A percentile compares a stretch with the other conserved stretches of the same genome.
phyloP scores from a whole-genome alignment of 2,113 vertebrate species.

The Misgurnus anguillicaudatus region DNA sequence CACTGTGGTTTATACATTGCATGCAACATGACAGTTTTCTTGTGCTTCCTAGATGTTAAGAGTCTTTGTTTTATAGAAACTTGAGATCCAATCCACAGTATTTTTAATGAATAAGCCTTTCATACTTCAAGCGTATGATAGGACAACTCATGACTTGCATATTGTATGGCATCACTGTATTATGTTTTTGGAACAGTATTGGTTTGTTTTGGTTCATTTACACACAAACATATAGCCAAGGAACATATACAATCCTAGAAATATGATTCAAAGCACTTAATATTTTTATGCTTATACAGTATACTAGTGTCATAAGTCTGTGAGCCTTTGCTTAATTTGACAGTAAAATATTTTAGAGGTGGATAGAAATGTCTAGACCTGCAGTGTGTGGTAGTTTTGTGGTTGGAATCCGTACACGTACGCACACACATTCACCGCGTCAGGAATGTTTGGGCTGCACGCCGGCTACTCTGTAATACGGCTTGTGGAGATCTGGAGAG shows the following conservation, averaged over 20 bases:
- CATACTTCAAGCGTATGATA: not conserved
- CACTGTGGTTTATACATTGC: not conserved
- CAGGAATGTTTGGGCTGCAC: conserved; percentile 7
- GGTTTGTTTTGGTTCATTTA: not conserved
- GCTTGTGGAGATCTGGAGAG: not conserved
- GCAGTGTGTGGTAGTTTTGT: not conserved
- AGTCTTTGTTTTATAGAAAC: not conserved
- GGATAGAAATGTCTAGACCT: not conserved
- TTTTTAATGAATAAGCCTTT: conserved; percentile 26
- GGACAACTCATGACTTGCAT: not conserved
- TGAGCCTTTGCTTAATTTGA: not conserved
- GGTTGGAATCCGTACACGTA: not conserved
- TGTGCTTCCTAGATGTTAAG: conserved; percentile 17
- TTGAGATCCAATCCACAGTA: not conserved
- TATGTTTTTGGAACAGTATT: not conserved
- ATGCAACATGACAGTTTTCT: not conserved
- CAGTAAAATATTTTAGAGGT: conserved; percentile 9
- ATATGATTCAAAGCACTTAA: too few species aligned
- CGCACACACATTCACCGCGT: not conserved
- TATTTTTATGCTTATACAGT: too few species aligned
- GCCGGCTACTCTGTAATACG: not conserved
- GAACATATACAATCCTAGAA: too few species aligned
- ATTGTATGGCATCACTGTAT: not conserved
- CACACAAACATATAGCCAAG: too few species aligned
- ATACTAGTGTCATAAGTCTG: too few species aligned